Evolutionary conservation across 2,113 vertebrate genomes (phyloP).

Genomic region (Boulengerochromis microlepis): DNA sequence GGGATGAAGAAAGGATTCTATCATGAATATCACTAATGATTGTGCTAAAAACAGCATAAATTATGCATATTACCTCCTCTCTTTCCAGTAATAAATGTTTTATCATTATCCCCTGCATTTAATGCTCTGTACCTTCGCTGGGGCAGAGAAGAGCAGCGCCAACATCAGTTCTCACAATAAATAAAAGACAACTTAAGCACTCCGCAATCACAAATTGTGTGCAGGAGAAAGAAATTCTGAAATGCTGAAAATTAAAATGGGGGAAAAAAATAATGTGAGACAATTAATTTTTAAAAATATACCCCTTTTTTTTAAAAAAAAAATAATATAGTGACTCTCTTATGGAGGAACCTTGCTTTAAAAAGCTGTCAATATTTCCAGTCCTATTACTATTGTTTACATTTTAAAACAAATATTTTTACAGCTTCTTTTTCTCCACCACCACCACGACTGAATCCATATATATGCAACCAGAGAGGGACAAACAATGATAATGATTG

Average conservation of each 20-base stretch:
- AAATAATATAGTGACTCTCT: background rate
- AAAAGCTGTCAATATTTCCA: background rate
- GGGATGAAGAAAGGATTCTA: constrained; percentile 84
- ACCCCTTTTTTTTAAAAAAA: fast-evolving
- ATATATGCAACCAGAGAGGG: constrained; percentile 5
- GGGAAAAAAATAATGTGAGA: background rate
- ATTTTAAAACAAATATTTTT: constrained; percentile 11
- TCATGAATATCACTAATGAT: constrained; percentile 99
- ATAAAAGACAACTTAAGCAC: constrained; percentile 75
- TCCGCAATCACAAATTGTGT: constrained; percentile 68
- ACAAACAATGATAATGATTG: background rate
- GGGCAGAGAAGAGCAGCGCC: constrained; percentile 83
- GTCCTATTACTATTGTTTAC: constrained; percentile 3
- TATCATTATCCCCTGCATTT: constrained; percentile 96
- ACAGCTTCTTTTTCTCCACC: background rate
- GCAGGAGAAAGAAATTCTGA: background rate
- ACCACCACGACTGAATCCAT: constrained; percentile 16
- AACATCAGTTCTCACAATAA: constrained; percentile 87
- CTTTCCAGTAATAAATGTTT: constrained; percentile 99
- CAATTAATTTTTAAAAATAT: background rate
- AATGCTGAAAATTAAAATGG: background rate
- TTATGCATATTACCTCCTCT: constrained; percentile 99
- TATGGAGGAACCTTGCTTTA: background rate
- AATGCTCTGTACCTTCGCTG: constrained; percentile 90
- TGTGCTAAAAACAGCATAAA: constrained; percentile 99